phyloP scores from a whole-genome alignment of 1,140 invertebrate species.

The Drosophila sturtevanti region DNA sequence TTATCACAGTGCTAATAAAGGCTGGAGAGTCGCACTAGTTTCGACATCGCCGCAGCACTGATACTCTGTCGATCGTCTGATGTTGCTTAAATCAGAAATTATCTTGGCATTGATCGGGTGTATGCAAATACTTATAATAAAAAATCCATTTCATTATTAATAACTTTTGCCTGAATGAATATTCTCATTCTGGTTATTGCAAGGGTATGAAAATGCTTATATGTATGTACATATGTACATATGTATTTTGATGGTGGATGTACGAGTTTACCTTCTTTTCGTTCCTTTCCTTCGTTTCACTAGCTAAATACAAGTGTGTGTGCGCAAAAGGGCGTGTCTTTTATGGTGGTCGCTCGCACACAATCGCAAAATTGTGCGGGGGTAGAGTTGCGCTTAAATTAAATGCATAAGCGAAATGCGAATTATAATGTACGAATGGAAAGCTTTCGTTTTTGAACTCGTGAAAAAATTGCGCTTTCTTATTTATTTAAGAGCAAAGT shows the following conservation, averaged over 20 bases:
- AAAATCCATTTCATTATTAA: not conserved
- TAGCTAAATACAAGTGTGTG: not conserved
- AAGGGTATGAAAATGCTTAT: not conserved
- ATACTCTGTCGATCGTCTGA: not conserved
- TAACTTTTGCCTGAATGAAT: not conserved
- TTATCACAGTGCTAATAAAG: conserved; percentile 53
- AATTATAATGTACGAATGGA: not conserved
- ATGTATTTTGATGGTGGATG: no score
- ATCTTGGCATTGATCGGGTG: no score
- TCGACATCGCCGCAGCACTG: not conserved
- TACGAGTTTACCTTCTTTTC: not conserved
- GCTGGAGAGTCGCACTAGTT: not conserved
- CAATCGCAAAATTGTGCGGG: not conserved
- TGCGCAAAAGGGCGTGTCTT: conserved; percentile 16
- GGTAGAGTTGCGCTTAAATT: conserved; percentile 15
- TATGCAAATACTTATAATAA: no score
- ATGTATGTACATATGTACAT: no score
- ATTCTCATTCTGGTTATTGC: not conserved
- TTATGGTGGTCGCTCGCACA: not conserved
- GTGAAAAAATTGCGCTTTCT: not conserved
- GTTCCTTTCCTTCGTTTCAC: conserved; percentile 9
- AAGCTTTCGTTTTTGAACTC: not conserved
- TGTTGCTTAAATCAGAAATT: not conserved
- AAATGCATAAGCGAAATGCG: conserved; percentile 33
- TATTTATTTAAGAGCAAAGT: not conserved